Base-by-base conservation (phyloP, 2,113 vertebrate genomes). In the Istiophorus platypterus region DNA sequence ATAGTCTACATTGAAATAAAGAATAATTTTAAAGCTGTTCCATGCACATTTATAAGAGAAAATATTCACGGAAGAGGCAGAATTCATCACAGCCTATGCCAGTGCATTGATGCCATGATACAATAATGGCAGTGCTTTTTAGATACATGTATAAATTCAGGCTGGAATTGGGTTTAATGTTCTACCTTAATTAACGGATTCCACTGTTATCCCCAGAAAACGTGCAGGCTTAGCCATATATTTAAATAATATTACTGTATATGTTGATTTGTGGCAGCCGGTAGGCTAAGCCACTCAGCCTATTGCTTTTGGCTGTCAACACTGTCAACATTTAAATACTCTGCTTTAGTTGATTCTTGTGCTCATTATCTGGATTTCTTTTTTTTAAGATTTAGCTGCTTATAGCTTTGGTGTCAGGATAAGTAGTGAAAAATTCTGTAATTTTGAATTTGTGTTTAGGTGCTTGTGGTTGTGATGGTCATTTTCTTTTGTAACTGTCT, bases 11-110 rank as follows among this genome's bases (percentile, higher is more conserved):
- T 61, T 66, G 42, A 54, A 57, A 70, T 72, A 57, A 63, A 17
- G 34, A 17, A 72, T 57, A 73, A 63, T 68, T 73, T 77, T 59
- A 63, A 78, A 80, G 45, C 13, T 67, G 37, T 52, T 24, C 6
- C 9, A 20, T n/a, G 24, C 13, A 41, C 27, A 20, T 67, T 59
- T 62, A 15, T 68, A 1, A 37, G 7, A 24, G 39, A 9, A 17
- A 29, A 61, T 52, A 7, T 45, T 70, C 15, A 39, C 24, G 70
- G 31, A 37, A 52, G 2, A 22, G 7, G 18, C 2, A 22, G 49
- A 26, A 12, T 29, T 68, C 31, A 22, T 41, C 41, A 4, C 57
- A 52, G 31, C 31, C 49, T 10, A 9, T 61, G 10, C 0, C 37
- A 56, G 14, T 17, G 26, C 58, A 47, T 12, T 37, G 17, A 26